phyloP scores from a whole-genome alignment of 2,888 invertebrate species.

The Chymomyza amoena region DNA sequence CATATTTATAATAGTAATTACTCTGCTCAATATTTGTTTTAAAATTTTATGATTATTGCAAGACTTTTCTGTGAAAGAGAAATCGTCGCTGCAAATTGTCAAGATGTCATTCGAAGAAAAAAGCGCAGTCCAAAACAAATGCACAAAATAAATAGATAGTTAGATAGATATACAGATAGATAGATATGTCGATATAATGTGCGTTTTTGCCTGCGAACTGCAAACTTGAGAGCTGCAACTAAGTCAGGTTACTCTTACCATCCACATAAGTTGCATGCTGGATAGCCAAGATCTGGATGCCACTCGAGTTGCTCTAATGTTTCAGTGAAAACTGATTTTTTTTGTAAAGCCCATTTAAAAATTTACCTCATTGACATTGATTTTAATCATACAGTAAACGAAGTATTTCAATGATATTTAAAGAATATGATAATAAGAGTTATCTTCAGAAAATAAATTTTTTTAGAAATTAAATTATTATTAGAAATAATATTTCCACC shows the following conservation, averaged over 20 bases:
- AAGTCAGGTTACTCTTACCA: constrained; percentile 38
- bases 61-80: constrained; percentile 68
- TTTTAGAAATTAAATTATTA: too few relatives aligned
- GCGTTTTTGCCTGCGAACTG: constrained; percentile 29
- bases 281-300: too few relatives aligned
- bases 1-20: constrained; percentile 54
- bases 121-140: constrained; percentile 35
- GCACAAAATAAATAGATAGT: constrained; percentile 10
- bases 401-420: too few relatives aligned
- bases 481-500: too few relatives aligned
- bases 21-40: constrained; percentile 66
- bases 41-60: constrained; percentile 67
- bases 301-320: too few relatives aligned
- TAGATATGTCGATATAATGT: constrained; percentile 26
- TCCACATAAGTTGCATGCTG: constrained; percentile 24
- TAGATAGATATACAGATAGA: constrained; percentile 22
- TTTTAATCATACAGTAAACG: too few relatives aligned
- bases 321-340: too few relatives aligned
- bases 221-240: constrained; percentile 22
- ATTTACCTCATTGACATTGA: too few relatives aligned
- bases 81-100: constrained; percentile 51
- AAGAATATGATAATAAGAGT: too few relatives aligned
- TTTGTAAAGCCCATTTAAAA: too few relatives aligned
- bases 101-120: constrained; percentile 49
- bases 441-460: too few relatives aligned